Percentiles rank a stretch among this genome's conserved stretches.
Conservation (phyloP, 1,140 invertebrate species). For the Doryteuthis pealeii region DNA sequence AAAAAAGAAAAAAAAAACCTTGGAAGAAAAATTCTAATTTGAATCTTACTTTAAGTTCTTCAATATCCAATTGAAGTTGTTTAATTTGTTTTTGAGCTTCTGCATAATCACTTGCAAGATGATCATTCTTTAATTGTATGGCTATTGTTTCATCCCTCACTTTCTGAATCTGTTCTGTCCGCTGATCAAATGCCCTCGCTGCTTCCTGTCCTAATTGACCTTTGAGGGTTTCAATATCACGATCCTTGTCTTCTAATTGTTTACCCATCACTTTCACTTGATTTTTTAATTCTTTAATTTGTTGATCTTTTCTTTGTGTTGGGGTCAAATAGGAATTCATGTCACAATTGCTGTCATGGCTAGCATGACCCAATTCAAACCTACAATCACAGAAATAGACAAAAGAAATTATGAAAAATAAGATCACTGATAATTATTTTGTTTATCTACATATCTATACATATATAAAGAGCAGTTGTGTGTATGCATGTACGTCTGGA, state of each 20-base stretch:
- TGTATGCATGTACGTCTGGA: too few species aligned
- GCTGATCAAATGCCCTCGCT: conserved; percentile 16
- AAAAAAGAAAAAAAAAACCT: not conserved
- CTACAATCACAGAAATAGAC: too few species aligned
- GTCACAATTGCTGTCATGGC: conserved; percentile 24
- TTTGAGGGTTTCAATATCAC: conserved; percentile 27
- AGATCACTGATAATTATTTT: not conserved
- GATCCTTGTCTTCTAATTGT: conserved; percentile 24
- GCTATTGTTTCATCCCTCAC: conserved; percentile 21
- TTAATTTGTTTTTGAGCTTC: conserved; percentile 23
- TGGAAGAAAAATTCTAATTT: not conserved
- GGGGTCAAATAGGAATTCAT: conserved; percentile 38
- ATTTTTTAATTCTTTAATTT: conserved; percentile 31
- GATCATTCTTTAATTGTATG: conserved; percentile 20
- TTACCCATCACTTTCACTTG: conserved; percentile 33
- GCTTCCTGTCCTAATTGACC: conserved; percentile 22
- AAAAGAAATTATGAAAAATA: not conserved
- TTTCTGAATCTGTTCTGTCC: conserved; percentile 21
- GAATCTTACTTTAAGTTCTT: conserved; percentile 26
- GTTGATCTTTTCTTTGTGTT: conserved; percentile 37
- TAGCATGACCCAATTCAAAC: conserved; percentile 31
- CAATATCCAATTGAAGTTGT: conserved; percentile 20
- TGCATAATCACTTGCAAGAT: conserved; percentile 24
- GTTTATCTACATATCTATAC: not conserved
- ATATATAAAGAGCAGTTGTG: too few species aligned